Conservation (phyloP, 1,140 invertebrate genomes). For the Zaprionus nigranus region DNA sequence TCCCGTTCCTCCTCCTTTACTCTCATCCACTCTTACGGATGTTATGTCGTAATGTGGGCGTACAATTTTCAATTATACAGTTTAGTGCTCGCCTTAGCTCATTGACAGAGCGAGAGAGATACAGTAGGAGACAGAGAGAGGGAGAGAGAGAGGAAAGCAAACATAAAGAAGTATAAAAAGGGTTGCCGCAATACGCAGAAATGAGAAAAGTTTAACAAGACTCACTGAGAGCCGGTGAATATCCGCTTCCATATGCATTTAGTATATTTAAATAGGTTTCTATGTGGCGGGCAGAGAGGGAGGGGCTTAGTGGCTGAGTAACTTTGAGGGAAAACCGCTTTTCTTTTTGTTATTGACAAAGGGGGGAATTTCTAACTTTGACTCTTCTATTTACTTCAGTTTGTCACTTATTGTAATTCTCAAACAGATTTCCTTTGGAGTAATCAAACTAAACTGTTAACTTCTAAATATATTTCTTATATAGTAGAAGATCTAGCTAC, state of each 20-base stretch:
- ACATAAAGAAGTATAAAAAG: slow-evolving; percentile 38
- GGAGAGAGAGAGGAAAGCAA: slow-evolving; percentile 13
- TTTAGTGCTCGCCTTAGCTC: slow-evolving; percentile 68
- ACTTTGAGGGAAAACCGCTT: slow-evolving; percentile 24
- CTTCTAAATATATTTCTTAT: too few species aligned
- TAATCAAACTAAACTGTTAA: too few species aligned
- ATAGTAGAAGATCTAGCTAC: too few species aligned
- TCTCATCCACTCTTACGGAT: slow-evolving; percentile 29
- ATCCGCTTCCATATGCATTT: slow-evolving; percentile 18
- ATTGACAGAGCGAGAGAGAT: slow-evolving; percentile 49
- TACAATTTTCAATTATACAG: slow-evolving; percentile 78
- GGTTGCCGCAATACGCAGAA: slow-evolving; percentile 47
- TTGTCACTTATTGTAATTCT: too few species aligned
- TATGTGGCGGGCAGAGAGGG: neutral
- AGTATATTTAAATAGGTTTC: neutral
- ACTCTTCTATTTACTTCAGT: too few species aligned
- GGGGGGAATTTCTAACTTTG: neutral
- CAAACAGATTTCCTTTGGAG: too few species aligned
- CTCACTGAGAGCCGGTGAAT: slow-evolving; percentile 24
- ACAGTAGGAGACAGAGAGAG: slow-evolving; percentile 15
- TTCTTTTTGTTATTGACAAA: slow-evolving; percentile 17
- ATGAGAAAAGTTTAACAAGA: slow-evolving; percentile 63
- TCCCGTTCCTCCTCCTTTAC: neutral
- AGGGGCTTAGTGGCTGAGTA: neutral
- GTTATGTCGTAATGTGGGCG: slow-evolving; percentile 69